These are phyloP conservation scores for Salminus brasiliensis DNA, from an alignment of 2,113 vertebrate species.

Conservation along the genomic window DNA sequence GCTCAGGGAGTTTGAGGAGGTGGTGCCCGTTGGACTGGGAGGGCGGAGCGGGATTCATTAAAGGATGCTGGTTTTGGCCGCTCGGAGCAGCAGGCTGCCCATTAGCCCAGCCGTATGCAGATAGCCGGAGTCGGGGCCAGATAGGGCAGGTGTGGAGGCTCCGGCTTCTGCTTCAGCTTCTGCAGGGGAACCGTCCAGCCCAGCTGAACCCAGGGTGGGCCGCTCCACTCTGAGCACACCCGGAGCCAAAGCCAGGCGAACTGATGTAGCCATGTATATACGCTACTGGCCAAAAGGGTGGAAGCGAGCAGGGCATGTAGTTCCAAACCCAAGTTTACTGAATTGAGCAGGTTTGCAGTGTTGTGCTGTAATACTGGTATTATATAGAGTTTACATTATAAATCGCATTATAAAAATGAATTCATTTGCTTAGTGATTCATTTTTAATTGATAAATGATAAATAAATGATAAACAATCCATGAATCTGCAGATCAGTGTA, in stretches of 20 bases:
- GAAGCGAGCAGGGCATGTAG: neutral
- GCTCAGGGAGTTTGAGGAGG: slow-evolving; percentile 5
- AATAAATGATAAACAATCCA: no score
- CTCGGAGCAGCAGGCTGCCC: neutral
- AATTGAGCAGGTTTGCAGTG: no score
- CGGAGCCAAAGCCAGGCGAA: neutral
- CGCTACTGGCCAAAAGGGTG: neutral
- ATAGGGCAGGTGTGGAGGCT: slow-evolving; percentile 40
- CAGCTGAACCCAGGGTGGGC: neutral
- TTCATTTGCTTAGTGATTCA: no score
- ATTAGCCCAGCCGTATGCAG: slow-evolving; percentile 32
- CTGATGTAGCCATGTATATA: neutral
- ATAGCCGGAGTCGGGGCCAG: slow-evolving; percentile 25
- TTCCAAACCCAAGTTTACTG: no score
- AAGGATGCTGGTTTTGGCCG: slow-evolving; percentile 5
- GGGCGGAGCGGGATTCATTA: slow-evolving; percentile 23
- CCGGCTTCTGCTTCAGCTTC: slow-evolving; percentile 46
- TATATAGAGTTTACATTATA: no score
- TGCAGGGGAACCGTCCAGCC: neutral
- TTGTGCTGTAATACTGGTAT: no score
- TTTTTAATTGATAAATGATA: no score
- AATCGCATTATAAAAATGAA: no score
- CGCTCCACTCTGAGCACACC: neutral
- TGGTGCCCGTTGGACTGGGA: neutral
- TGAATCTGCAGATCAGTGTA: no score